Percentiles rank a stretch among this genome's conserved stretches.
phyloP scores from a whole-genome alignment of 2,797 vertebrate species.

The Centropyge bicolor region DNA sequence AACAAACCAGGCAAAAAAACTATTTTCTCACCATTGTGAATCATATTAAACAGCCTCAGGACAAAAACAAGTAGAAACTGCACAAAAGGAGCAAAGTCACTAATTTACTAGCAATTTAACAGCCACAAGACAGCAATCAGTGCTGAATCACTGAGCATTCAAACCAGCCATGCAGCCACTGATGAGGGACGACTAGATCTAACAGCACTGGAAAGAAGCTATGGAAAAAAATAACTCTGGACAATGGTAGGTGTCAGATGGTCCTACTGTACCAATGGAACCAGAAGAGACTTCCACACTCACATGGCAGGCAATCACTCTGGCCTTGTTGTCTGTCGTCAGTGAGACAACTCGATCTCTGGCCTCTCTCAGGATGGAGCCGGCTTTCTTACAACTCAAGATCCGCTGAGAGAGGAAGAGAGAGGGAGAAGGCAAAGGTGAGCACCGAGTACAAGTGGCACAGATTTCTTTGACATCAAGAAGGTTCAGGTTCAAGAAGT shows the following conservation, averaged over 20 bases:
- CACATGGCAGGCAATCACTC: slow-evolving; percentile 94
- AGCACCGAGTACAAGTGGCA: not conserved
- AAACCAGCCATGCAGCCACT: not conserved
- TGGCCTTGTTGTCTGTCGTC: slow-evolving; percentile 85
- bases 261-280: not conserved
- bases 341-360: slow-evolving; percentile 92
- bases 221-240: not conserved
- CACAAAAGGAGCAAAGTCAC: not conserved
- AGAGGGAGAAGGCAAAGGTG: not conserved
- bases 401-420: slow-evolving; percentile 83
- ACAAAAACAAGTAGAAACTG: not conserved
- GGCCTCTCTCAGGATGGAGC: slow-evolving; percentile 93
- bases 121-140: not conserved
- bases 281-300: slow-evolving; percentile 67
- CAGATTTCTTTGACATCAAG: not conserved
- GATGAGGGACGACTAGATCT: not conserved
- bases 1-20: not conserved
- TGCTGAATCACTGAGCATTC: not conserved
- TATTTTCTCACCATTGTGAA: not conserved
- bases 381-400: slow-evolving; percentile 89
- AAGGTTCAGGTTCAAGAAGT: not conserved
- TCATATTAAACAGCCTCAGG: not conserved
- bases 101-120: not conserved
- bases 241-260: not conserved
- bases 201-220: not conserved